Base-by-base conservation (phyloP, 2,797 vertebrate genomes). In the Rousettus madagascariensis region DNA sequence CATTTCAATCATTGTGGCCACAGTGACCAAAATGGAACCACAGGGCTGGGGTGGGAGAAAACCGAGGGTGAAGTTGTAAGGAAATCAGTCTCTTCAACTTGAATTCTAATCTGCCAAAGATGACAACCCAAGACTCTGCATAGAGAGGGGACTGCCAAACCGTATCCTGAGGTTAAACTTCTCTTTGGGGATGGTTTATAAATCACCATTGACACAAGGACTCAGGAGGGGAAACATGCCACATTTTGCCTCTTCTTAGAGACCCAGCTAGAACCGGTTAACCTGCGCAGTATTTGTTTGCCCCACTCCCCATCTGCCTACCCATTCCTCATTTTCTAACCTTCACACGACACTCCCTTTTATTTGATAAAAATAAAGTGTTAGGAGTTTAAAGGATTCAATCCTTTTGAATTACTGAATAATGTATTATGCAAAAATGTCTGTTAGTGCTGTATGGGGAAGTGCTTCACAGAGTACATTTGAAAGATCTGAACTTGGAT, bases 81-180 rank as follows among this genome's bases (percentile, higher is more conserved):
- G 16, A 51, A 78, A 69, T 46, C 12, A 53, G 28, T 80, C 63
- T 68, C 65, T 80, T 68, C 41, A 65, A 38, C 57, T 53, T 66
- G 74, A 82, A 65, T 78, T 68, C 46, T 65, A 36, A 86, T 84
- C 71, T 90, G 91, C n/a, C 61, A 74, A 78, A 94, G 43, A 28
- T 93, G 43, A 83, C 43, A 89, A 57, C 5, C 17, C 74, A 90
- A 94, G 41, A 59, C 43, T 93, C 22, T 92, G 74, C 43, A 20
- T 0, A 26, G 0, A 46, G 19, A 33, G 12, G 2, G 38, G 19
- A 55, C 38, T 86, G 75, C 46, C n/a, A 74, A 89, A 69, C 19
- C 68, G 38, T 80, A 36, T 51, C 82, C 55, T 59, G 46, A 87
- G n/a, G 82, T 51, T 63, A 68, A 94, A 41, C 15, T 91, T 91